These are phyloP conservation scores for Heliocidaris tuberculata DNA, from an alignment of 35 echinoderm and acorn worm species.

Conservation along the genomic window DNA sequence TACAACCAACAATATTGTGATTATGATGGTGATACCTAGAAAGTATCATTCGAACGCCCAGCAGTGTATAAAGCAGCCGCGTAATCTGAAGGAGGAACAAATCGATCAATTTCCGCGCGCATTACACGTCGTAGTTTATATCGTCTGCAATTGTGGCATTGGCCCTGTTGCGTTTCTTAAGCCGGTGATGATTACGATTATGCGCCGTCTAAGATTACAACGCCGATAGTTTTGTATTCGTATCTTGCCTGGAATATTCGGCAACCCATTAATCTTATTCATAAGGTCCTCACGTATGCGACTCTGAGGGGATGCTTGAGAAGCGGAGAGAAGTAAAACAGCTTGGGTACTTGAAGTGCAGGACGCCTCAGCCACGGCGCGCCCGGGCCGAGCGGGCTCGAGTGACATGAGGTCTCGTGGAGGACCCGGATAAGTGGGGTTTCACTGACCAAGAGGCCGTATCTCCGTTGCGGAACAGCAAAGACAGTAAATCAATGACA, in stretches of 20 bases:
- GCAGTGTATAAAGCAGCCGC: neutral
- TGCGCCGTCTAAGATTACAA: neutral
- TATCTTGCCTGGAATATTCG: neutral
- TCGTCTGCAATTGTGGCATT: neutral
- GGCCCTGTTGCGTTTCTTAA: neutral
- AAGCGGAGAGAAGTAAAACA: neutral
- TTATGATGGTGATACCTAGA: neutral
- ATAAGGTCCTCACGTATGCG: neutral
- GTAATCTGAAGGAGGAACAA: neutral
- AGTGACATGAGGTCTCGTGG: neutral
- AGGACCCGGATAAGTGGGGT: constrained; percentile 21
- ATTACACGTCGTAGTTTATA: neutral
- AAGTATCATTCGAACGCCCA: neutral
- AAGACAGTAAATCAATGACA: constrained; percentile 39
- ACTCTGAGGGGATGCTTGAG: neutral
- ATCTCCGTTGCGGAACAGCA: neutral
- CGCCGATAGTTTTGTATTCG: neutral
- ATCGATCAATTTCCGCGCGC: neutral
- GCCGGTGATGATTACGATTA: neutral
- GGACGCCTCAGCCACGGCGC: constrained; percentile 6
- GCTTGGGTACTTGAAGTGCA: neutral
- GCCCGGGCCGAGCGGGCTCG: neutral
- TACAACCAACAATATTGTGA: neutral
- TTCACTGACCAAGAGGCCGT: neutral
- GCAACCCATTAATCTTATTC: constrained; percentile 36